These are phyloP conservation scores for Phocoena sinus DNA, from an alignment of 2,113 vertebrate species.

Conservation along the genomic window DNA sequence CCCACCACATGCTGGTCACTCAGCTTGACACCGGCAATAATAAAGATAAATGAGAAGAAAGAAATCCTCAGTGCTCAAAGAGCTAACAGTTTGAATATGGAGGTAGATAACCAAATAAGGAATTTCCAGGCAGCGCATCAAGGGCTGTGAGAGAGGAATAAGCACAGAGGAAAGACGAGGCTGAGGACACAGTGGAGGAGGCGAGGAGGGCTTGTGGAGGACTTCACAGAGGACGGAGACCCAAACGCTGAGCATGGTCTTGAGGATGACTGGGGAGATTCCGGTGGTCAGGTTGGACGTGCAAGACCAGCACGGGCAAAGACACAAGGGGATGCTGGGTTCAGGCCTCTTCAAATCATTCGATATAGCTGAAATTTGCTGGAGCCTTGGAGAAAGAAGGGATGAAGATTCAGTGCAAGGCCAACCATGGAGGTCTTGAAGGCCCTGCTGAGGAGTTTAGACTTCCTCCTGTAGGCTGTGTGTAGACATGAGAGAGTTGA, in stretches of 20 bases:
- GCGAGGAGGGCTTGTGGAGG: not conserved
- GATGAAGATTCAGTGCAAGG: not conserved
- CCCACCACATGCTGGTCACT: not conserved
- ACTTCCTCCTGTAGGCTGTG: not conserved
- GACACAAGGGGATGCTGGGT: not conserved
- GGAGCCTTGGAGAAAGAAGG: not conserved
- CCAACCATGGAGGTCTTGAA: not conserved
- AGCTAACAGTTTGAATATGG: not conserved
- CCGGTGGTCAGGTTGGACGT: not conserved
- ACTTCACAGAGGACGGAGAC: not conserved
- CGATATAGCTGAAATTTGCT: not conserved
- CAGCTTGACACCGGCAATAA: not conserved
- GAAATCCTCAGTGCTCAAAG: not conserved
- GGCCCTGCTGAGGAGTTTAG: not conserved
- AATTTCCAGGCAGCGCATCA: not conserved
- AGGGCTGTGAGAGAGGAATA: not conserved
- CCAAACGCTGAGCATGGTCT: not conserved
- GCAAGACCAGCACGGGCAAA: not conserved
- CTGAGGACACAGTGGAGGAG: not conserved
- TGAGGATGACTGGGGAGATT: not conserved
- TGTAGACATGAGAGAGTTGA: not conserved
- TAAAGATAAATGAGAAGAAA: not conserved
- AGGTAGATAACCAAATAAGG: not conserved
- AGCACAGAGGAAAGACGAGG: accelerated
- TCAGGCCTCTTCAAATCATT: not conserved